Evolutionary conservation across 1,140 invertebrate genomes (phyloP).

Genomic region (Paraescarpia echinospica): DNA sequence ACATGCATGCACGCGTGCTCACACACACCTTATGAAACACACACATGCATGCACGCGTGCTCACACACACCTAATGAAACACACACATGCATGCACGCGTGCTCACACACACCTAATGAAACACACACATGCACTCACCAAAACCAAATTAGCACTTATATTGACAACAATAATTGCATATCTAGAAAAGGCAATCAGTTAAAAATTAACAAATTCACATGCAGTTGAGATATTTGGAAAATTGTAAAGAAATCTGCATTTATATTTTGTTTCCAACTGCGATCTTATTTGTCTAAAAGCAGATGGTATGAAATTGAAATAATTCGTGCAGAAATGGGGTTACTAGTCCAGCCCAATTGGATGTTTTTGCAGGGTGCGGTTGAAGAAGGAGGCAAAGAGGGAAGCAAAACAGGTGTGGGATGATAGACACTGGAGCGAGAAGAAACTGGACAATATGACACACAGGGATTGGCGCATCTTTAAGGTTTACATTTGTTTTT

Average conservation of each 20-base stretch:
- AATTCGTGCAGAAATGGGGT: background rate
- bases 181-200: background rate
- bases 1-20: too few relatives aligned
- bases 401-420: constrained; percentile 99
- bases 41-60: too few relatives aligned
- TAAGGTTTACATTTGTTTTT: constrained; percentile 55
- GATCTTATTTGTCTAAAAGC: background rate
- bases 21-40: too few relatives aligned
- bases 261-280: constrained; percentile 29
- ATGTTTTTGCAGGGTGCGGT: constrained; percentile 66
- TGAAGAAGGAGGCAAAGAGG: constrained; percentile 92
- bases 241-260: background rate
- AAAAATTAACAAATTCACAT: background rate
- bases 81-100: too few relatives aligned
- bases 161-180: background rate
- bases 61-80: too few relatives aligned
- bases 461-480: constrained; percentile 99
- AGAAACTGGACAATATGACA: constrained; percentile 92
- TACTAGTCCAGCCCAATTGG: background rate
- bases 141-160: too few relatives aligned
- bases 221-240: background rate
- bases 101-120: too few relatives aligned
- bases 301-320: background rate
- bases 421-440: constrained; percentile 98
- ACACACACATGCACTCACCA: too few relatives aligned